phyloP scores from a whole-genome alignment of 2,113 vertebrate species.

The Onychostoma macrolepis region DNA sequence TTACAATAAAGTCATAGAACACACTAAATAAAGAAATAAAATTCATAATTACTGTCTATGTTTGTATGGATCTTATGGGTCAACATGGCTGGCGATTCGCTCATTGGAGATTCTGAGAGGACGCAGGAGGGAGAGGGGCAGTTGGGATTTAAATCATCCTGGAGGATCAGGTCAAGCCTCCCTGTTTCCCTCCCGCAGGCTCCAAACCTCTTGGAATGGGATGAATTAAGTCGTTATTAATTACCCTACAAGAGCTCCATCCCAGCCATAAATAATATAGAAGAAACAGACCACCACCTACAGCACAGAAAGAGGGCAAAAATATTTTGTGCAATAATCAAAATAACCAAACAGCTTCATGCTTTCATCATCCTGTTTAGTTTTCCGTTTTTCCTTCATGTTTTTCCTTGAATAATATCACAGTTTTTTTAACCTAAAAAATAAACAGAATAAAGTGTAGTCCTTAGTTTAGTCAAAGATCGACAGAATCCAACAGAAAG shows the following conservation, averaged over 20 bases:
- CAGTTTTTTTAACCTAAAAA: not conserved
- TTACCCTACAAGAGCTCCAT: slow-evolving; percentile 63
- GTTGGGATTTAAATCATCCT: slow-evolving; percentile 61
- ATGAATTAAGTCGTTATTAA: slow-evolving; percentile 77
- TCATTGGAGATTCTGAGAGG: not conserved
- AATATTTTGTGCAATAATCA: slow-evolving; percentile 5
- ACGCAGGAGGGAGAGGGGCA: slow-evolving; percentile 22
- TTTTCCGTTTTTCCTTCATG: not conserved
- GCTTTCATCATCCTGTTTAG: slow-evolving; percentile 19
- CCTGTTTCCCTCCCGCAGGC: slow-evolving; percentile 57
- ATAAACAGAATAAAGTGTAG: not conserved
- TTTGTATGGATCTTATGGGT: not conserved
- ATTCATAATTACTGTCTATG: not conserved
- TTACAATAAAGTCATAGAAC: not conserved
- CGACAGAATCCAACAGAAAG: not conserved
- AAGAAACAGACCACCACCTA: slow-evolving; percentile 47
- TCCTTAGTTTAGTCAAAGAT: not conserved
- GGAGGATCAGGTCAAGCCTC: slow-evolving; percentile 58
- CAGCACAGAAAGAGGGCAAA: not conserved
- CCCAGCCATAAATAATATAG: slow-evolving; percentile 67
- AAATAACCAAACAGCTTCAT: slow-evolving; percentile 10
- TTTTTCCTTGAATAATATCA: not conserved
- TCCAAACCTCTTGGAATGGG: slow-evolving; percentile 64
- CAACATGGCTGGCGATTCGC: not conserved
- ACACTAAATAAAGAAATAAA: too few relatives aligned